phyloP scores from a whole-genome alignment of 2,888 invertebrate genomes.

The Tetramorium bicarinatum region DNA sequence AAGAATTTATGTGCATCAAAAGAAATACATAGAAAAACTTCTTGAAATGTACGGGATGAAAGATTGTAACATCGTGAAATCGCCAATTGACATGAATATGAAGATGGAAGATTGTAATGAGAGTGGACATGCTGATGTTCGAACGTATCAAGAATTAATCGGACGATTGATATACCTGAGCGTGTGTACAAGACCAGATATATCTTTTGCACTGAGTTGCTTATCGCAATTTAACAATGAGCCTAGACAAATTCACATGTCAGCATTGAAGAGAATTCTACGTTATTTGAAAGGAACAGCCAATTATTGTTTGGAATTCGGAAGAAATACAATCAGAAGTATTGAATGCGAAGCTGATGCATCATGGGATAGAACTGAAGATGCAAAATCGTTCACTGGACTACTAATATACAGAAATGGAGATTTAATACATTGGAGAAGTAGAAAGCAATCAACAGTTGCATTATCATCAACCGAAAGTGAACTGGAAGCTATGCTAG shows the following conservation, averaged over 20 bases:
- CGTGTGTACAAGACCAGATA: conserved; percentile 3
- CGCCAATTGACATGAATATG: conserved; percentile 7
- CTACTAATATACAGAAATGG: conserved; percentile 6
- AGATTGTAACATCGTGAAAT: not conserved
- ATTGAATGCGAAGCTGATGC: conserved; percentile 43
- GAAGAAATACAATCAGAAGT: not conserved
- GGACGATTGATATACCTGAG: conserved; percentile 23
- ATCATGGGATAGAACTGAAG: not conserved
- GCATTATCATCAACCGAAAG: conserved; percentile 51
- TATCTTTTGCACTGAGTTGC: conserved; percentile 34
- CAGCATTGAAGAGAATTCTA: not conserved
- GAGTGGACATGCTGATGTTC: not conserved
- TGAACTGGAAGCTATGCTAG: conserved; percentile 32
- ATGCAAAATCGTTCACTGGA: conserved; percentile 30
- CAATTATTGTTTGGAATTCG: not conserved
- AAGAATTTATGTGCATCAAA: conserved; percentile 5
- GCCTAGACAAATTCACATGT: conserved; percentile 19
- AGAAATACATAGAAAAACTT: not conserved
- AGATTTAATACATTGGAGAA: conserved; percentile 41
- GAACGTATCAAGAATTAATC: conserved; percentile 1
- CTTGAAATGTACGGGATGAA: not conserved
- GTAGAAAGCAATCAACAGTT: conserved; percentile 28
- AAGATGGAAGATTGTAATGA: not conserved
- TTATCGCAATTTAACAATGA: conserved; percentile 39
- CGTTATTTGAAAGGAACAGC: conserved; percentile 18